Conservation (phyloP, 2,797 vertebrate genomes). For the Emydoidea blandingii region DNA sequence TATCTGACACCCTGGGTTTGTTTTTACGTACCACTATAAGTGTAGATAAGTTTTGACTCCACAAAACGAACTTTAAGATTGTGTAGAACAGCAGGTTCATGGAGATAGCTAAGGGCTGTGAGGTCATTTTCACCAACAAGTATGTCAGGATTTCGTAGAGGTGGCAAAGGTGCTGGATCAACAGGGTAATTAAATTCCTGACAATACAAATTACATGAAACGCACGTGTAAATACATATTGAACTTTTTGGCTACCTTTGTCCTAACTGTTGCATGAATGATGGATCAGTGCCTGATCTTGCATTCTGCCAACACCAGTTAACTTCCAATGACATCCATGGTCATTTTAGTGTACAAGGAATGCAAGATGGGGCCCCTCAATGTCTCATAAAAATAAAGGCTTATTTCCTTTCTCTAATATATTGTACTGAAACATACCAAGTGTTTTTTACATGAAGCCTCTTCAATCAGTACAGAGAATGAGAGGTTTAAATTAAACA, state of each 20-base stretch:
- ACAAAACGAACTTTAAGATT: constrained; percentile 96
- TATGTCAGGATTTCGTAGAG: constrained; percentile 96
- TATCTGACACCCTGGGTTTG: not conserved
- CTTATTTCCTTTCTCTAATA: not conserved
- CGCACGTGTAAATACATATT: not conserved
- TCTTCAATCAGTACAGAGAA: not conserved
- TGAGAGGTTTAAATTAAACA: fast-evolving
- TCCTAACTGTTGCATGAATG: fast-evolving
- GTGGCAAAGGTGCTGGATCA: constrained; percentile 86
- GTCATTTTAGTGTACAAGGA: not conserved
- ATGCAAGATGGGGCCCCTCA: not conserved
- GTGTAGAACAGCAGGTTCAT: constrained; percentile 95
- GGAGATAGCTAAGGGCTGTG: constrained; percentile 98
- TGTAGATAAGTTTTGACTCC: constrained; percentile 97
- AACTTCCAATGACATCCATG: not conserved
- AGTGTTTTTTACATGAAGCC: not conserved
- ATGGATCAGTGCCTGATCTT: not conserved
- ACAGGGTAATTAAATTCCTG: constrained; percentile 87
- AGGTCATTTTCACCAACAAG: constrained; percentile 99
- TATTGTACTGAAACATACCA: not conserved
- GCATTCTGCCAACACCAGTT: not conserved
- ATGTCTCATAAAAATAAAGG: not conserved
- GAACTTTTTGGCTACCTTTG: not conserved
- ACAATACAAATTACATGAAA: not conserved
- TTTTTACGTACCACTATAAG: constrained; percentile 91